Base-by-base conservation (phyloP, 2,113 vertebrate genomes). In the Phalacrocorax pelagicus region DNA sequence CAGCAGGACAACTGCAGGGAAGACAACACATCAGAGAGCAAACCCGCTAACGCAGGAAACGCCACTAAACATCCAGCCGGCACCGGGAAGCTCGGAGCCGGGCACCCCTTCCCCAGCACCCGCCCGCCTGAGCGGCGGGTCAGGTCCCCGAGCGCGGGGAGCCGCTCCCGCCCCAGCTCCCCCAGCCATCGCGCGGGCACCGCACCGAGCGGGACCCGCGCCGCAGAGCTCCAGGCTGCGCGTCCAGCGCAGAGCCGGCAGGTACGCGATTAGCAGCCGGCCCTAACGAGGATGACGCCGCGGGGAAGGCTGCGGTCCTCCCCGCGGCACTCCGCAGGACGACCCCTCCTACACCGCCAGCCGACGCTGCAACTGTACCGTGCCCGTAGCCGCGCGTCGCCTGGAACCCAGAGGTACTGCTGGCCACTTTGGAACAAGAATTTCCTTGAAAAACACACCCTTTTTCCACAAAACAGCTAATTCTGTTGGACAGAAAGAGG, bases 1-100 rank as follows among this genome's bases (percentile, higher is more conserved):
- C 98, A 99, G 98, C 77, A 99, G 98, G 93, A 99, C 97, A 92
- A 99, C 99, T 99, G 92, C 51, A 42, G 67, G 62, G 73, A 72
- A 84, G 18, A 75, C 17, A 21, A 74, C 17, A 3, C 3, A 7
- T 85, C 15, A 93, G 42, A 44, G 36, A 49, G 52, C 42, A n/a
- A 71, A 75, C 46, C 2, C 54, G 4, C 12, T 1, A 15, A 11
- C 13, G 17, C 40, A 2, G 63, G 19, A 12, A 36, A 38, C 0
- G 2, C 27, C 51, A 7, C 14, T 4, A 7, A 52, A 54, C 0
- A n/a, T 4, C 34, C 72, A 29, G 18, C 15, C 17, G 2, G 49
- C 3, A 2, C 0, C 2, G 51, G 22, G 67, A 78, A 55, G 62
- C 26, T 67, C 6, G 5, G 67, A 4, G 49, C 52, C 14, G 0